These are phyloP conservation scores for Columbina picui DNA, from an alignment of 2,113 vertebrate species.

Conservation along the genomic window DNA sequence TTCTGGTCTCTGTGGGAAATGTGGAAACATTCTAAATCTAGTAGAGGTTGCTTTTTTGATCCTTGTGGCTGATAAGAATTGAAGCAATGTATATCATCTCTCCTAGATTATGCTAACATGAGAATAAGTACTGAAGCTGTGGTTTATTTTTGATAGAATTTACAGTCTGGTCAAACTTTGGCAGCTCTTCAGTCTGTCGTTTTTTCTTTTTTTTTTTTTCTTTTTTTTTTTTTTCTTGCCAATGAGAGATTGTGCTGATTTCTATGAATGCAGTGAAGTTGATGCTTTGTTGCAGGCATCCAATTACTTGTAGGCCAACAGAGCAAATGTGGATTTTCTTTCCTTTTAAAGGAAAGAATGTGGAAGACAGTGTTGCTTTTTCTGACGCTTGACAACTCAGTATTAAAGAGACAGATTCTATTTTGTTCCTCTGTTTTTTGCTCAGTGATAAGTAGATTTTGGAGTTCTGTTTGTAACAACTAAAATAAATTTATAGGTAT, in stretches of 20 bases:
- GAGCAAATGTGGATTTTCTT: not conserved
- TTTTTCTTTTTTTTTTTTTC: not conserved
- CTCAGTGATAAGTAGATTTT: not conserved
- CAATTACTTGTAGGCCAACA: not conserved
- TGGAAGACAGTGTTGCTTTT: not conserved
- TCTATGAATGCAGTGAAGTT: not conserved
- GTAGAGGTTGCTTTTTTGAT: not conserved
- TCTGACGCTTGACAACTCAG: not conserved
- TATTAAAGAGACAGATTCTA: not conserved
- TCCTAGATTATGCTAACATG: not conserved
- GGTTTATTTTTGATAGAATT: not conserved
- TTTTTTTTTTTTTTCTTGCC: no score
- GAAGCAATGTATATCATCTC: not conserved
- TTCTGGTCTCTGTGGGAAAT: not conserved
- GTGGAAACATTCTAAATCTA: not conserved
- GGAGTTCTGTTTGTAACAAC: not conserved
- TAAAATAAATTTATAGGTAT: not conserved
- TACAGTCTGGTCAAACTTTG: not conserved
- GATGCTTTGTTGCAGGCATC: not conserved
- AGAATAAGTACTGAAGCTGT: not conserved
- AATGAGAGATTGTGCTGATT: not conserved
- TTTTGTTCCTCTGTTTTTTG: not conserved
- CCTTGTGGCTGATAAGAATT: not conserved
- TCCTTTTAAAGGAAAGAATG: constrained; percentile 19
- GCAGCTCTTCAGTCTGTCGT: not conserved